Conservation (phyloP, 1,140 invertebrate species). For the Drosophila murphyi region DNA sequence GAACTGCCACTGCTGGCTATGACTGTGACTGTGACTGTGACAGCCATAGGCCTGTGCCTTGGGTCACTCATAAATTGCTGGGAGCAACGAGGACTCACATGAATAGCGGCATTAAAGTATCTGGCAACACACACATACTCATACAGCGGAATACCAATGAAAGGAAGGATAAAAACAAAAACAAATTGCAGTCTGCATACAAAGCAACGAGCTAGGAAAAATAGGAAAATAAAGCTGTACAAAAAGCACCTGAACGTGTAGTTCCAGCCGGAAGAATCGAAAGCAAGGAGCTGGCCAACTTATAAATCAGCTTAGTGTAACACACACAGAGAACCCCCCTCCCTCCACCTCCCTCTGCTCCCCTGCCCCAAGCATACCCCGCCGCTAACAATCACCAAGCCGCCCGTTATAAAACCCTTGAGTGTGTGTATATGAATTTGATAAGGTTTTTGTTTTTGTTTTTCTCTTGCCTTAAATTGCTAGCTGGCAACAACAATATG, state of each 20-base stretch:
- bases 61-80: slow-evolving; percentile 67
- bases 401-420: background rate
- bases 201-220: slow-evolving; percentile 23
- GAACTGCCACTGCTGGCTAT: background rate
- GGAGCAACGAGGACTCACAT: slow-evolving; percentile 52
- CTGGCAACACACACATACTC: slow-evolving; percentile 37
- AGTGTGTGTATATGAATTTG: slow-evolving; percentile 63
- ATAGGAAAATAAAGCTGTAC: slow-evolving; percentile 6
- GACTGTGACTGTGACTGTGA: slow-evolving; percentile 1
- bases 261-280: slow-evolving; percentile 23
- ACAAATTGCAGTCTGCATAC: slow-evolving; percentile 73
- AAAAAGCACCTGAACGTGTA: slow-evolving; percentile 24
- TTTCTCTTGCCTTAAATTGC: slow-evolving; percentile 15
- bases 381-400: too few species aligned
- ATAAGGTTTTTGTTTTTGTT: slow-evolving; percentile 62
- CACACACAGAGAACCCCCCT: background rate
- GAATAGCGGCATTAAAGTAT: slow-evolving; percentile 76
- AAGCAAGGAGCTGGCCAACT: slow-evolving; percentile 34
- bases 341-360: background rate
- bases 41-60: slow-evolving; percentile 12
- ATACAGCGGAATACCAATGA: slow-evolving; percentile 12
- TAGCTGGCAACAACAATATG: slow-evolving; percentile 11
- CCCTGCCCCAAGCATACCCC: too few species aligned
- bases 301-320: slow-evolving; percentile 43
- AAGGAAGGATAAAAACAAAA: slow-evolving; percentile 14